Conservation (phyloP, 2,888 invertebrate species). For the Hyles lineata region DNA sequence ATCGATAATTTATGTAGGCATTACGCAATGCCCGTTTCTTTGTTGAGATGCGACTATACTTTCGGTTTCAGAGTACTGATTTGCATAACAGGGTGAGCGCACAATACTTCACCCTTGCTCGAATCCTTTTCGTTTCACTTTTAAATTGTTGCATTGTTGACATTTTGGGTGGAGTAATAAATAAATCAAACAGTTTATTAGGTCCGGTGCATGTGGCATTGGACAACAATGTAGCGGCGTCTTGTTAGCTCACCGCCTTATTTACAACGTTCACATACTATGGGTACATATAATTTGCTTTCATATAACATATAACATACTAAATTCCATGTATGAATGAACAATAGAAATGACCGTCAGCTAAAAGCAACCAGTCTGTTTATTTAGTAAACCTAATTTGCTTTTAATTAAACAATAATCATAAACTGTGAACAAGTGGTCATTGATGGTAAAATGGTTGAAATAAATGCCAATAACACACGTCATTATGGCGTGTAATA, state of each 20-base stretch:
- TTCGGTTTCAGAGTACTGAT: conserved; percentile 82
- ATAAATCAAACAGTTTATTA: conserved; percentile 81
- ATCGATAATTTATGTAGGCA: conserved; percentile 80
- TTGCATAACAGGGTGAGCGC: conserved; percentile 77
- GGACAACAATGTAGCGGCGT: conserved; percentile 69
- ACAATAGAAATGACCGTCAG: neutral
- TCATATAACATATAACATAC: neutral
- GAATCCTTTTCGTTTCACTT: conserved; percentile 81
- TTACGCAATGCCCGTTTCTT: conserved; percentile 68
- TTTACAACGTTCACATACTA: conserved; percentile 22
- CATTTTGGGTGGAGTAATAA: conserved; percentile 77
- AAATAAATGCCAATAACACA: conserved; percentile 83
- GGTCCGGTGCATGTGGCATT: conserved; percentile 64
- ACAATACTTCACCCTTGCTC: conserved; percentile 76
- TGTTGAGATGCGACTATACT: conserved; percentile 66
- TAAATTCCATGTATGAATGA: neutral
- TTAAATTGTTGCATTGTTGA: conserved; percentile 79
- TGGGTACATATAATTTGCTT: neutral
- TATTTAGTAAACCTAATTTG: conserved; percentile 64
- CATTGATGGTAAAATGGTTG: conserved; percentile 77
- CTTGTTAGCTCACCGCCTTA: conserved; percentile 48
- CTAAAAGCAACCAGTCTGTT: conserved; percentile 38
- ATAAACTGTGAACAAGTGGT: conserved; percentile 74
- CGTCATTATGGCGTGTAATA: conserved; percentile 83
- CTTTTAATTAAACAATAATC: conserved; percentile 77